Evolutionary conservation across 1,140 invertebrate genomes (phyloP), one percentile per base, ranked within the genome.

Genomic region (Drosophila triauraria): DNA sequence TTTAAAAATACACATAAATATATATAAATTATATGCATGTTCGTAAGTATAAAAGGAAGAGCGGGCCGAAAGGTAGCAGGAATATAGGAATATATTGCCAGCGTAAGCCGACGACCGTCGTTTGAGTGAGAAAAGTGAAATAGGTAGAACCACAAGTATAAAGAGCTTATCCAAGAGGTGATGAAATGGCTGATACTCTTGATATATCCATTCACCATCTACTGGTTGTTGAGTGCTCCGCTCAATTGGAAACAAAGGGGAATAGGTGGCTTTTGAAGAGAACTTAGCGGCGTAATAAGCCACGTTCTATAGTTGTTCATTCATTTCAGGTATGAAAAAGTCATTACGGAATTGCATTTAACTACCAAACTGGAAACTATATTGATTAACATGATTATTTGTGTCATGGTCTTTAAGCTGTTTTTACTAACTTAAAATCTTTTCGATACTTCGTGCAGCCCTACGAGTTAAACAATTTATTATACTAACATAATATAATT

Each of bases 1-100:
- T 88, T 83, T 77, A 75, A 80, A 87, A 83, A 87, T 83, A 78
- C 67, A 87, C 79, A 79, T 78, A 82, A 85, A 86, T 81, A 81
- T 75, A 82, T 44, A 78, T 62, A 69, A 59, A 43, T 71, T 64
- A 67, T 61, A 63, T 62, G 62, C 63, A 80, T 43, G 43, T 63
- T 56, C 40, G 68, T 32, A 57, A 32, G 44, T 60, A 47, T 6
- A 50, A 61, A 57, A 44, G 27, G 48, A 42, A 42, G 23, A 43
- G 3, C 23, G 15, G 43, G 27, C 44, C n/a, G 72, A 17, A 20
- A 47, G 57, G 32, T 20, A 40, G 42, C 46, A 6, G 59, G 54
- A 68, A 67, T 60, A 68, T 47, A 9, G 59, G 48, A 68, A 68
- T 68, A 78, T 48, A 77, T 60, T 77, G 48, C 69, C 69, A 20